Evolutionary conservation across 2,888 invertebrate genomes (phyloP), one percentile per base, ranked within the genome.

Genomic region (Hydrotaea cyrtoneurina): DNA sequence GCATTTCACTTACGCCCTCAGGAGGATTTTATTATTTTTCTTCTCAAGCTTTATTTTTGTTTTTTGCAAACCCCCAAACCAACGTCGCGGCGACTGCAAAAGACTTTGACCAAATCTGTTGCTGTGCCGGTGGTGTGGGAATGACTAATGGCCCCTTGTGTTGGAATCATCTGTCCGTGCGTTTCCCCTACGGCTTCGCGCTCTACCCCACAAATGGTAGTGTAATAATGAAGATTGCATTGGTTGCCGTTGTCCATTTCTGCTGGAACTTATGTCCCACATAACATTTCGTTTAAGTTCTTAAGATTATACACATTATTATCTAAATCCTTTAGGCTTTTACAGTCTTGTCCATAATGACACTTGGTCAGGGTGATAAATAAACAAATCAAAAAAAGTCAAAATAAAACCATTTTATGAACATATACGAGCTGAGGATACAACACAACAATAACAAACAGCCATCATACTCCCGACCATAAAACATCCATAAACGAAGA

Each of bases 311-410:
- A 79, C 73, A 76, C 81, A 82, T 82, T 77, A 81, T 78, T 80
- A 78, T 78, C 71, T 73, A 81, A 78, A 76, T 79, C 81, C 81
- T 78, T 81, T 62, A 77, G 76, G 76, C 72, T 76, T 81, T 82
- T 85, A 79, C 79, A 79, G 31, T 66, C 81, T 78, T 84, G 80
- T 66, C 72, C 81, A 78, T 81, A 79, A 82, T 82, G 73, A 79
- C 66, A 79, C 59, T 82, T 85, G 76, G 81, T 77, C 81, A 82
- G 76, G 79, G 73, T 79, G 76, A 85, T 81, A 85, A 81, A 84
- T 81, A 76, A 64, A 84, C 78, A 81, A 84, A 84, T 78, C 78
- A 81, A 84, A 83, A n/a, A 69, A 31, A 59, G 57, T 59, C 73
- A 66, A 80, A 62, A 74, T 73, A 79, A 66, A 74, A 69, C 8